Base-by-base conservation (phyloP, 2,797 vertebrate species). In the Melanotaenia nigrans region DNA sequence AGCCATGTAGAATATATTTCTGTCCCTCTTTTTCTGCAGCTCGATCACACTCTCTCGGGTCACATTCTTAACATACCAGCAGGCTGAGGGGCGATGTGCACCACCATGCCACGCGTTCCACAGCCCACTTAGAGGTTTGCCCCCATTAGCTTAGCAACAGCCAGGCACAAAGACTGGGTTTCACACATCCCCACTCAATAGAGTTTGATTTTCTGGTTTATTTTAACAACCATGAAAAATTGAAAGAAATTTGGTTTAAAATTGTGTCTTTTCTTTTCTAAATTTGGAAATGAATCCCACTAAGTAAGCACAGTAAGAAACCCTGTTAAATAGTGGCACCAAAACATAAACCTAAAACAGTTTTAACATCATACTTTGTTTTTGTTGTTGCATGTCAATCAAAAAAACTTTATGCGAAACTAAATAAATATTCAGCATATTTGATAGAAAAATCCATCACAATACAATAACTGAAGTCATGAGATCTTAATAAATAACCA, bases 51-150 rank as follows among this genome's bases (percentile, higher is more conserved):
- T 56, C 73, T 86, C 78, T 55, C 66, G 73, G 90, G 90, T 93
- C 91, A 91, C 86, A 93, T 93, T 93, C 91, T 83, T 88, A 61
- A 79, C 90, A 93, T 93, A 83, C 87, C 89, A 69, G 45, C 64
- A 24, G 79, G 83, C 85, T 89, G 73, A 67, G 86, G 86, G 90
- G 90, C 85, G 84, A 91, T 92, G 90, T 91, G 90, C 88, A 79
- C 79, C 83, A 54, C 82, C 84, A 77, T 89, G 92, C 88, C 92
- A 91, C 74, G 25, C 90, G 90, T 93, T 92, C 89, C 92, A 89
- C 82, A 84, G 88, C 89, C 89, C 89, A 88, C 89, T 92, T 86
- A 78, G 87, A 64, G 76, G 76, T 86, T 88, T 77, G 83, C 81
- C 89, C 89, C 86, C 62, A 35, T 86, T 87, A 89, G 84, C 89